These are phyloP conservation scores for Neotoxoptera formosana DNA, from an alignment of 1,140 invertebrate genomes.

Conservation along the genomic window DNA sequence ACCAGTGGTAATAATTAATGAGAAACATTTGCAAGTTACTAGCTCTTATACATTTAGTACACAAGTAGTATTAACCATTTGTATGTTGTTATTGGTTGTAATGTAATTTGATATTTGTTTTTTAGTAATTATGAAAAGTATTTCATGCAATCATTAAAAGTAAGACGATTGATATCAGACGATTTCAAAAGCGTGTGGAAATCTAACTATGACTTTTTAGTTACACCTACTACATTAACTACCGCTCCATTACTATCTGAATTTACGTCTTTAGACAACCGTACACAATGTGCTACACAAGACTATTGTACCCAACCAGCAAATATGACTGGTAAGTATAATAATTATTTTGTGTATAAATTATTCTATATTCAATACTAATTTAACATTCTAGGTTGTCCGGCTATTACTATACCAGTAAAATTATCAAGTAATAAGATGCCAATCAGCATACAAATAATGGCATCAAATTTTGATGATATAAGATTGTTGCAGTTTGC, in stretches of 20 bases:
- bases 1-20: not conserved
- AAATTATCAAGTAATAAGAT: constrained; percentile 78
- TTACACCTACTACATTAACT: constrained; percentile 91
- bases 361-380: not conserved
- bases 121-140: constrained; percentile 91
- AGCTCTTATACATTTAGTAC: not conserved
- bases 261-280: constrained; percentile 80
- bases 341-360: not conserved
- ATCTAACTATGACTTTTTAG: constrained; percentile 78
- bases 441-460: constrained; percentile 93
- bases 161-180: constrained; percentile 84
- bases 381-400: constrained; percentile 71
- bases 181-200: constrained; percentile 84
- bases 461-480: constrained; percentile 83
- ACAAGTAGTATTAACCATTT: not conserved
- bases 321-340: constrained; percentile 85
- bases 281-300: constrained; percentile 85
- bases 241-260: constrained; percentile 83
- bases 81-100: not conserved
- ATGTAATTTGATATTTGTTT: constrained; percentile 59
- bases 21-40: not conserved
- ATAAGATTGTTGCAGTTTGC: constrained; percentile 79
- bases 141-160: constrained; percentile 88
- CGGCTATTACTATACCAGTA: constrained; percentile 89
- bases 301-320: constrained; percentile 95